These are phyloP conservation scores for Zoanthus solanderi DNA, from an alignment of 92 coral and sea anemone genomes.

Conservation along the genomic window DNA sequence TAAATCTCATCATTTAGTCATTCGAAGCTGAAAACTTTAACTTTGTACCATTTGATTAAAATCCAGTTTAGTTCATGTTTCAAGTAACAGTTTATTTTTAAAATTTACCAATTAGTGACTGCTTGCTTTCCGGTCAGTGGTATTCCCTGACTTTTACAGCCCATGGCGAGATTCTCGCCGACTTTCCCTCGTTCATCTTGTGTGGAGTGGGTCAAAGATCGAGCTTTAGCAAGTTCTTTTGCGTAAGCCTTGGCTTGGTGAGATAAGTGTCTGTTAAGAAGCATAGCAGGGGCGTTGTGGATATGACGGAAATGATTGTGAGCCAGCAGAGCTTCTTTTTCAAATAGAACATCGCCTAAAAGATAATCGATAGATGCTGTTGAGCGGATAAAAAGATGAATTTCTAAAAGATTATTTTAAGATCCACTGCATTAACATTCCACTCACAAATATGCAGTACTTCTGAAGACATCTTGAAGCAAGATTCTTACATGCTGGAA, in stretches of 20 bases:
- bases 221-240: slow-evolving; percentile 68
- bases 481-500: no score
- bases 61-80: not conserved
- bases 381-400: no score
- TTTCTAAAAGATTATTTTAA: no score
- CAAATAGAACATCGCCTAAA: slow-evolving; percentile 65
- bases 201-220: slow-evolving; percentile 78
- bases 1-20: not conserved
- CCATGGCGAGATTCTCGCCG: slow-evolving; percentile 91
- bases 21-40: not conserved
- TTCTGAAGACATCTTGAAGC: no score
- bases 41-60: not conserved
- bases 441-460: no score
- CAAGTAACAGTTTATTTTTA: not conserved
- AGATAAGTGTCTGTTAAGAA: slow-evolving; percentile 58
- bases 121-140: slow-evolving; percentile 81
- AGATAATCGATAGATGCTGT: no score
- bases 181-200: slow-evolving; percentile 65
- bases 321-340: slow-evolving; percentile 70
- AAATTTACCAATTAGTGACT: slow-evolving; percentile 76
- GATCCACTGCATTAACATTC: no score
- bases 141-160: slow-evolving; percentile 71
- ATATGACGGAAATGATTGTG: slow-evolving; percentile 79
- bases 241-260: slow-evolving; percentile 81
- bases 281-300: slow-evolving; percentile 75